phyloP scores from a whole-genome alignment of 2,797 vertebrate species.

The Siniperca obscura region DNA sequence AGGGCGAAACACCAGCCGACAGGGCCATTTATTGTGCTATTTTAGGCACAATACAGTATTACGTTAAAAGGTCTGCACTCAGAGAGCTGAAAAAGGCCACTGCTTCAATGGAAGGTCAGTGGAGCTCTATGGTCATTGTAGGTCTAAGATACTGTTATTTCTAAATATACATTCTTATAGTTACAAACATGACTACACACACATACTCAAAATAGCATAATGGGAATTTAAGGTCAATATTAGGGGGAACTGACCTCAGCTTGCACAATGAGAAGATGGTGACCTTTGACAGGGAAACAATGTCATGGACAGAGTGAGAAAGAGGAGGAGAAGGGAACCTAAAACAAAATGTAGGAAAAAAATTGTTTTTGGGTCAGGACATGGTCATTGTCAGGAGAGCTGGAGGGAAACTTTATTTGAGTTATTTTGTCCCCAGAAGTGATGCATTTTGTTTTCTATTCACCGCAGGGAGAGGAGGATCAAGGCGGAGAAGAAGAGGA shows the following conservation, averaged over 20 bases:
- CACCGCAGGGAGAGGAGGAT: neutral
- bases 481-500: neutral
- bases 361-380: neutral
- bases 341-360: neutral
- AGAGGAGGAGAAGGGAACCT: neutral
- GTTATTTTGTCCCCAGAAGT: neutral
- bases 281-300: conserved; percentile 61
- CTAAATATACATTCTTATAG: neutral
- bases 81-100: conserved; percentile 59
- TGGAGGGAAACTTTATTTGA: neutral
- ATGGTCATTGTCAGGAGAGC: neutral
- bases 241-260: neutral
- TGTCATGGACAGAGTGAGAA: conserved; percentile 1
- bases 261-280: conserved; percentile 34
- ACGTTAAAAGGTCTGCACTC: conserved; percentile 62
- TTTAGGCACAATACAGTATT: conserved; percentile 67
- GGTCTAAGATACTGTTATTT: conserved; percentile 29
- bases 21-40: conserved; percentile 55
- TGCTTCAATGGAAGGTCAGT: conserved; percentile 72
- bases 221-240: conserved; percentile 30
- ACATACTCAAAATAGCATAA: conserved; percentile 18
- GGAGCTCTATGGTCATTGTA: conserved; percentile 36
- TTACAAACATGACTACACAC: neutral
- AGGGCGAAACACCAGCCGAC: conserved; percentile 48
- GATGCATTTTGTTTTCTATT: neutral